Conservation (phyloP, 2,797 vertebrate genomes). For the Melanotaenia trifasciata region DNA sequence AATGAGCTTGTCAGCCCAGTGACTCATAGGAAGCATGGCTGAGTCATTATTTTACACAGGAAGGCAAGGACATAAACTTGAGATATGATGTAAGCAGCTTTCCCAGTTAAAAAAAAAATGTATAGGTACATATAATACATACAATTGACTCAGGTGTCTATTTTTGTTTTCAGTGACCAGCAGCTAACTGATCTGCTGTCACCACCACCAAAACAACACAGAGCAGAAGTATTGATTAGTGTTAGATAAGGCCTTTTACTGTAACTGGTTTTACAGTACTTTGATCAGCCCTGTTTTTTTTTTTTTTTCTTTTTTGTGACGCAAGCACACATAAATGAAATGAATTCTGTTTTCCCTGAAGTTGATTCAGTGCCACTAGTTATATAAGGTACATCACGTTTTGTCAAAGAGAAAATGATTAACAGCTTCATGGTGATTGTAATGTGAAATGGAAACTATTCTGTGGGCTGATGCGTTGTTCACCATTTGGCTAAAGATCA, state of each 20-base stretch:
- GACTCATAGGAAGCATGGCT: constrained; percentile 49
- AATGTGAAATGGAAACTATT: neutral
- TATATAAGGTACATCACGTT: neutral
- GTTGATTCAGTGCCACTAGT: neutral
- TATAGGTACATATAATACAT: constrained; percentile 6
- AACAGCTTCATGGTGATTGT: constrained; percentile 1
- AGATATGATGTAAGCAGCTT: constrained; percentile 35
- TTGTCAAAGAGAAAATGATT: neutral
- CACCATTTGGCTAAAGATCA: neutral
- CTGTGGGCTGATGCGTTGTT: neutral
- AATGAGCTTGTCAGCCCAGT: constrained; percentile 18
- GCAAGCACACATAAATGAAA: neutral
- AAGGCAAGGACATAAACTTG: constrained; percentile 42
- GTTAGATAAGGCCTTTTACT: constrained; percentile 14
- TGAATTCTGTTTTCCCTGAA: neutral
- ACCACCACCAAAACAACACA: neutral
- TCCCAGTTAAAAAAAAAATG: neutral
- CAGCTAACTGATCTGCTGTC: constrained; percentile 2
- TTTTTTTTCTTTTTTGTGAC: neutral
- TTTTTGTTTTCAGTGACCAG: constrained; percentile 14
- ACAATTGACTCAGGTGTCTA: constrained; percentile 45
- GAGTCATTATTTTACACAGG: constrained; percentile 24
- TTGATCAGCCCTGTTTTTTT: neutral
- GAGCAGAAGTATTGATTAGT: neutral
- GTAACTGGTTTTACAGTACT: neutral